Evolutionary conservation across 2,888 invertebrate species (phyloP), one percentile per base, ranked within the genome.

Genomic region (Drosophila neutralis): DNA sequence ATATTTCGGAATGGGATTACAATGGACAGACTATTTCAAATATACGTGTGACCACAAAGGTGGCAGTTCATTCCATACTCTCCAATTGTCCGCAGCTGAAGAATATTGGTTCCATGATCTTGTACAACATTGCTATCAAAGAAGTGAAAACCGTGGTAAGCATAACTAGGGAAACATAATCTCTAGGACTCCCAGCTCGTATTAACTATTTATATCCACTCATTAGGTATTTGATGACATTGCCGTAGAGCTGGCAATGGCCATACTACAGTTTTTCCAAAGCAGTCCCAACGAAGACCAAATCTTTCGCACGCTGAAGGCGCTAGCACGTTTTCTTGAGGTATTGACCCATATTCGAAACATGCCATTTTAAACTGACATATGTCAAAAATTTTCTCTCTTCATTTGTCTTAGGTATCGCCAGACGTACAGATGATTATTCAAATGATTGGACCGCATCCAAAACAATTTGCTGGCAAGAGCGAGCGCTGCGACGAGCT

Each of bases 121-220:
- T 98, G 86, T 96, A 97, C 94, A 98, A 98, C 94, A 94, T 98
- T 89, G 97, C 97, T 92, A 96, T 97, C 95, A 98, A 98, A 96
- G 98, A 98, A 96, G 98, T 98, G 95, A 98, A 98, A 95, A 97
- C 98, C 93, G 98, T 98, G 97, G 98, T 98, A 96, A 95, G 97
- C 3, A 18, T 7, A 29, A 40, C 5, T 36, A 11, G 11, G 5
- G 6, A n/a, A 18, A 36, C 6, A 4, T 10, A 5, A 15, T n/a
- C 21, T 24, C 18, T 1, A 6, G 6, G 8, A 1, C 6, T 6
- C 3, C 29, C 0, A 13, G 6, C 54, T 59, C 5, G 36, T n/a
- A 4, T 4, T 27, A 21, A 48, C 4, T 7, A 21, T 11, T 8
- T 15, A 21, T 31, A 21, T 33, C 59, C 8, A 91, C 73, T 8